phyloP scores from a whole-genome alignment of 2,797 vertebrate genomes.

The Todus mexicanus region DNA sequence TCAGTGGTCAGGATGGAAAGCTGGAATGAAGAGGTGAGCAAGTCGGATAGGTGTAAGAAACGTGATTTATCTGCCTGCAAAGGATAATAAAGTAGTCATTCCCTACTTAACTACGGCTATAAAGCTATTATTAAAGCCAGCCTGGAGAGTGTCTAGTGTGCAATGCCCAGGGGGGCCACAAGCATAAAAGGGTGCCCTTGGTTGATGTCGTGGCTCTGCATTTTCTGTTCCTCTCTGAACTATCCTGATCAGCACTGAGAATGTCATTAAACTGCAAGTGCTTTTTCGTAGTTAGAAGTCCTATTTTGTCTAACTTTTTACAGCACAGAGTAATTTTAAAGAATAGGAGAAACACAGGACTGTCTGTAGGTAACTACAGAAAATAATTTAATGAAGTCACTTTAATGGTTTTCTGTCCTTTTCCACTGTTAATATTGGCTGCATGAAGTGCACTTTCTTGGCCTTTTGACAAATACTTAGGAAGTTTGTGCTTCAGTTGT shows the following conservation, averaged over 20 bases:
- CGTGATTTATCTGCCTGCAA: background rate
- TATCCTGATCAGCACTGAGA: background rate
- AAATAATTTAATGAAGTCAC: background rate
- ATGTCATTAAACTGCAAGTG: background rate
- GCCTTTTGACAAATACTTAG: background rate
- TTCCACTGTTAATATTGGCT: background rate
- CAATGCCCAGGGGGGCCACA: background rate
- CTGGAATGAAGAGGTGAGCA: background rate
- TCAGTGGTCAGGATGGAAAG: background rate
- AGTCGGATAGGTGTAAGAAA: background rate
- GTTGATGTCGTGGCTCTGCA: background rate
- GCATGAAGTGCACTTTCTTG: background rate
- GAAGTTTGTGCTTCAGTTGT: background rate
- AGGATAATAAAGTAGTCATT: background rate
- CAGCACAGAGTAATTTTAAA: background rate
- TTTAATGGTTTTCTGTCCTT: background rate
- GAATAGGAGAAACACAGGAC: background rate
- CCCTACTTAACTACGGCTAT: background rate
- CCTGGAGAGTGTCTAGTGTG: background rate
- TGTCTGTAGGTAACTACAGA: background rate
- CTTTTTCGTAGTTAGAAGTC: background rate
- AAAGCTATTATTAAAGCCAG: constrained; percentile 9
- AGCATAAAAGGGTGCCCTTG: background rate
- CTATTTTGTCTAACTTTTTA: background rate
- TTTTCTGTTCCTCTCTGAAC: background rate